A percentile compares a stretch with the other conserved stretches of the same genome.
These are phyloP conservation scores for Alcedo atthis DNA, from an alignment of 2,797 vertebrate genomes.

Conservation along the genomic window DNA sequence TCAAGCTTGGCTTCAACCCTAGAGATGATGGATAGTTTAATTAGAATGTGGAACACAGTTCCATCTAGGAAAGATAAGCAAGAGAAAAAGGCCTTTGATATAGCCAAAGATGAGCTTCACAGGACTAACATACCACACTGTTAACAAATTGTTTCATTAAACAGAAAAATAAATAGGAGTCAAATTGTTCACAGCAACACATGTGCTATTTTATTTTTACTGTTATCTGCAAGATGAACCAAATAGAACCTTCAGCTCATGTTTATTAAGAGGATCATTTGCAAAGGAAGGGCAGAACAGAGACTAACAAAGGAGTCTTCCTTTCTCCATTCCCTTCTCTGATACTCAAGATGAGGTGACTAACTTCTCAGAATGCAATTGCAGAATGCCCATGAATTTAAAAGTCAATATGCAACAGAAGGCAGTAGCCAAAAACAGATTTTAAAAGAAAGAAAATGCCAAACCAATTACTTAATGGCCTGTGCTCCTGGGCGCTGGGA, in stretches of 20 bases:
- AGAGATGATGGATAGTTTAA: not conserved
- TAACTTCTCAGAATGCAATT: not conserved
- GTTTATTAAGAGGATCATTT: not conserved
- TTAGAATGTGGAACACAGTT: not conserved
- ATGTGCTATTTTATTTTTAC: not conserved
- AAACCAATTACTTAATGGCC: constrained; percentile 86
- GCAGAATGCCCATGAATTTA: not conserved
- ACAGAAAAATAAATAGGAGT: not conserved
- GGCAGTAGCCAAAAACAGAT: not conserved
- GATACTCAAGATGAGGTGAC: not conserved
- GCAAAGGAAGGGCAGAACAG: not conserved
- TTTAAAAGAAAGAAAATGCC: not conserved
- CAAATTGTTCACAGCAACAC: not conserved
- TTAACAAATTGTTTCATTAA: not conserved
- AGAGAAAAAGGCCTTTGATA: not conserved
- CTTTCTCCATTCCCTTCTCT: not conserved
- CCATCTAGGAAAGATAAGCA: not conserved
- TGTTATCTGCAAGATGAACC: not conserved
- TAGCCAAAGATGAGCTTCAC: not conserved
- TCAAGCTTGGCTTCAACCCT: constrained; percentile 91
- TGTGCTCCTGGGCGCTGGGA: constrained; percentile 94
- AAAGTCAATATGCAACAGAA: not conserved
- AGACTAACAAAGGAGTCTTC: not conserved
- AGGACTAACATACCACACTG: not conserved
- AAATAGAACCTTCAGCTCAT: not conserved